phyloP scores from a whole-genome alignment of 2,888 invertebrate species.

The Ichneumon xanthorius region DNA sequence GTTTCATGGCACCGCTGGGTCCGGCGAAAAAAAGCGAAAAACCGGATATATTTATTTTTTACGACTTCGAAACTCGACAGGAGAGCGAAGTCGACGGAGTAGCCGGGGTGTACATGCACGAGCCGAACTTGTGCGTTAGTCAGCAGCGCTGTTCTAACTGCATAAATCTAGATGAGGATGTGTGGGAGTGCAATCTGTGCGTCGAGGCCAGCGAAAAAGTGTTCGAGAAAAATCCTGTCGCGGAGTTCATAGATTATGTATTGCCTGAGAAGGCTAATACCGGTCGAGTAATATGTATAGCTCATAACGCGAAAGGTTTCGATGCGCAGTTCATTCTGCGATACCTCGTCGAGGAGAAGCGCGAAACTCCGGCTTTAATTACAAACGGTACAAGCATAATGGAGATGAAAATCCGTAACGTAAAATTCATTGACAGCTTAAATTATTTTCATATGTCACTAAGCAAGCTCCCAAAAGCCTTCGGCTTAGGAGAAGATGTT shows the following conservation, averaged over 20 bases:
- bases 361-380: not conserved
- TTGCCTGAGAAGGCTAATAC: too few relatives aligned
- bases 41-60: too few relatives aligned
- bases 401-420: not conserved
- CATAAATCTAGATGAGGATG: too few relatives aligned
- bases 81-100: not conserved
- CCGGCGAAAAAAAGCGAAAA: too few relatives aligned
- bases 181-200: too few relatives aligned
- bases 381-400: not conserved
- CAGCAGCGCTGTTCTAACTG: not conserved
- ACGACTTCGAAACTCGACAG: too few relatives aligned
- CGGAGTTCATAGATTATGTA: too few relatives aligned
- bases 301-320: not conserved
- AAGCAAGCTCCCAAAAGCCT: slow-evolving; percentile 71
- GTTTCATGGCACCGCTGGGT: too few relatives aligned
- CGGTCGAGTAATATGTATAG: too few relatives aligned
- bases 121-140: not conserved
- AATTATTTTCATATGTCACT: slow-evolving; percentile 76
- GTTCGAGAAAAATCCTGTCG: too few relatives aligned
- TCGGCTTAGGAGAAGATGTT: slow-evolving; percentile 66
- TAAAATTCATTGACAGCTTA: slow-evolving; percentile 70
- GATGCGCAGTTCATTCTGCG: not conserved
- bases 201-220: too few relatives aligned
- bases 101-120: not conserved
- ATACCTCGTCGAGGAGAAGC: not conserved